Base-by-base conservation (phyloP, 2,113 vertebrate species). In the Channa maculata region DNA sequence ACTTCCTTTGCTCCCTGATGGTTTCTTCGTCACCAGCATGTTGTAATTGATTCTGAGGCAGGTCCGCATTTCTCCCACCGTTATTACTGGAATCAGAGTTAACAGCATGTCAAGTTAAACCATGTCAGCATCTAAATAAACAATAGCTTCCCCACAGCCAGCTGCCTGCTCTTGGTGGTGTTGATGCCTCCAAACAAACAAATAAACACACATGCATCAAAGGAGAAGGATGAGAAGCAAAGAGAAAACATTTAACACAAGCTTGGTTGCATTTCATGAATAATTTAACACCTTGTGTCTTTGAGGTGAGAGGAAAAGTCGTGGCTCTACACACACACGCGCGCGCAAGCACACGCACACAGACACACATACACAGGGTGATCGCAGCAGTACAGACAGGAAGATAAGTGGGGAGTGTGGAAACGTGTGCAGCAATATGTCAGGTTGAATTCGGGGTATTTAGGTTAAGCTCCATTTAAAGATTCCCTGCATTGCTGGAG, bases 201-300 rank as follows among this genome's bases (percentile, higher is more conserved):
- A 75, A 85, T 41, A 78, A 38, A 63, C 51, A 50, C 2, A 12
- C 65, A 61, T 37, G 2, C 60, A 64, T 24, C 36, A n/a, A 62
- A 69, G 44, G 41, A 34, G 39, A 57, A n/a, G 48, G 46, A 79
- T 46, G 71, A 77, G 49, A n/a, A 43, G 75, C 74, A 77, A 41
- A 80, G 77, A 77, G 69, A 66, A 82, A 80, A 77, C 8, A 15
- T 80, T 77, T 64, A 74, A 71, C 60, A 60, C 65, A 65, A 79
- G 73, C 70, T 14, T 80, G 64, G 85, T 80, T 85, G 82, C 66
- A 38, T 65, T 82, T 79, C 48, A 88, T 91, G 85, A 88, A 92
- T 91, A 84, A 88, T 90, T 89, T 65, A 89, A 58, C 65, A 65
- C 14, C 74, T 81, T 73, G 46, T 74, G 74, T 77, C 68, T 83